phyloP scores from a whole-genome alignment of 2,888 invertebrate species.

The Antitype chi region DNA sequence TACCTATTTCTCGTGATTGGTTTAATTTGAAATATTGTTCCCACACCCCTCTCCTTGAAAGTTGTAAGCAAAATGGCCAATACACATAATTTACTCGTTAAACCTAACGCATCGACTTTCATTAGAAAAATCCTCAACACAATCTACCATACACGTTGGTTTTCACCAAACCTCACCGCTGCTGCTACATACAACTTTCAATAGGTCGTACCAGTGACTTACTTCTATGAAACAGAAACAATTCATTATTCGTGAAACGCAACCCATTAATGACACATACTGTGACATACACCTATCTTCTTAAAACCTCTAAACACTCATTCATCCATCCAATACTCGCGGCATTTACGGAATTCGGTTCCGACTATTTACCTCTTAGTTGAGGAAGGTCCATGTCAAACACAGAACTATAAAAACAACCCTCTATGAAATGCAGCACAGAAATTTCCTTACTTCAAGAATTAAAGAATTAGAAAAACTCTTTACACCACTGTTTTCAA shows the following conservation, averaged over 20 bases:
- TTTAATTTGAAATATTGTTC: too few species aligned
- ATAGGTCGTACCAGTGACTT: neutral
- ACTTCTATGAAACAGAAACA: neutral
- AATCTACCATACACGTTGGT: too few species aligned
- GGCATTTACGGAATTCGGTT: neutral
- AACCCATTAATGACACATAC: neutral
- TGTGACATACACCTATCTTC: too few species aligned
- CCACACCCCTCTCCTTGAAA: too few species aligned
- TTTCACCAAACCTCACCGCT: too few species aligned
- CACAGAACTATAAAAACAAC: neutral
- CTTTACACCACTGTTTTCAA: too few species aligned
- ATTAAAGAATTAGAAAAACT: neutral
- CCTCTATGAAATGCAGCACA: neutral
- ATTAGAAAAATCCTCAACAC: too few species aligned
- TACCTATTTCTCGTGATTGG: too few species aligned
- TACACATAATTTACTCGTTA: too few species aligned
- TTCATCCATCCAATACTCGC: neutral
- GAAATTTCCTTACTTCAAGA: too few species aligned
- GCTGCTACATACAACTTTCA: neutral
- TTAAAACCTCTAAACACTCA: neutral
- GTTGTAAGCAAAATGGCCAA: too few species aligned
- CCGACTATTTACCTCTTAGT: neutral
- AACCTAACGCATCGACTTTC: too few species aligned
- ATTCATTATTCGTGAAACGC: neutral
- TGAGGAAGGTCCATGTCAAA: neutral